These are phyloP conservation scores for Gerris lacustris DNA, from an alignment of 2,888 invertebrate species.

Conservation along the genomic window DNA sequence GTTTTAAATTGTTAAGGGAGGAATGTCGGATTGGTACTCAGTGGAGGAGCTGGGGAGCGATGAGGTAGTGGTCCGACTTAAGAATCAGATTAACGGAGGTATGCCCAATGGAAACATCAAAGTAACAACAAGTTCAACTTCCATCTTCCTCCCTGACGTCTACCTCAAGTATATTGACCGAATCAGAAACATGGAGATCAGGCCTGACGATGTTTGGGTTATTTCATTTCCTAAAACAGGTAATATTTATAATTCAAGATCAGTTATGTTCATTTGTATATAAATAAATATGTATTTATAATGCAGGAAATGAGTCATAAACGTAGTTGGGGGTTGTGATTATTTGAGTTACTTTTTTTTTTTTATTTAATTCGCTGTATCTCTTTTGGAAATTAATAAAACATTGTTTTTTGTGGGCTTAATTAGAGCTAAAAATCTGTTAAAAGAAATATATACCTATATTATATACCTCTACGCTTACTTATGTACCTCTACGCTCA, in stretches of 20 bases:
- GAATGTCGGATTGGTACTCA: neutral
- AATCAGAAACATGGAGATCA: conserved; percentile 37
- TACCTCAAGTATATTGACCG: conserved; percentile 18
- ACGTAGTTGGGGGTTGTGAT: too few relatives aligned
- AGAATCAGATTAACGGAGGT: neutral
- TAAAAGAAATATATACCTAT: too few relatives aligned
- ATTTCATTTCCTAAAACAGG: conserved; percentile 47
- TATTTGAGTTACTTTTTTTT: too few relatives aligned
- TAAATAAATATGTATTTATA: too few relatives aligned
- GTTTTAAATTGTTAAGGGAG: neutral
- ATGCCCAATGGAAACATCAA: neutral
- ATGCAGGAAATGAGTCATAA: too few relatives aligned
- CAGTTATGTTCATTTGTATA: too few relatives aligned
- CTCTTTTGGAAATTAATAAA: too few relatives aligned
- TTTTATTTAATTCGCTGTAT: too few relatives aligned
- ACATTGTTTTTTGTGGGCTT: too few relatives aligned
- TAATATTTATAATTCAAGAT: conserved; percentile 28
- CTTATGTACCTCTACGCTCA: too few relatives aligned
- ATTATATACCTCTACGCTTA: too few relatives aligned
- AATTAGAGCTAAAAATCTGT: too few relatives aligned
- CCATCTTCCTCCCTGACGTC: neutral
- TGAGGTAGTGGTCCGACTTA: neutral
- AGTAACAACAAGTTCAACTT: neutral
- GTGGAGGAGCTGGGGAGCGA: neutral
- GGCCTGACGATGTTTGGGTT: conserved; percentile 44